phyloP scores from a whole-genome alignment of 2,113 vertebrate genomes.

The Alligator mississippiensis region DNA sequence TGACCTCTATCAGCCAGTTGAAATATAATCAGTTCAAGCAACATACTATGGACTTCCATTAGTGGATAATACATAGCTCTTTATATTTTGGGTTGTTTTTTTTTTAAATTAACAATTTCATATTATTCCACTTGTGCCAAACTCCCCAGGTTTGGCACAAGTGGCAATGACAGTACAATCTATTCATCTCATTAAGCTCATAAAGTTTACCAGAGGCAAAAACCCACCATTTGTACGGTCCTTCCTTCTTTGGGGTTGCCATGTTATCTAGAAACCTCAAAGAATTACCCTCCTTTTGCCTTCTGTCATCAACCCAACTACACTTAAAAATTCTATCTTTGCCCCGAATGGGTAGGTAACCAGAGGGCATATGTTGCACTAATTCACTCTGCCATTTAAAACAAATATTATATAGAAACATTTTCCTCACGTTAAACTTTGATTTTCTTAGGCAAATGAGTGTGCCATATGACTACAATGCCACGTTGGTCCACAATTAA shows the following conservation, averaged over 20 bases:
- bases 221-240: background rate
- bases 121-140: background rate
- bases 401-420: background rate
- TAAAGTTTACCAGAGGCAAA: background rate
- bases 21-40: background rate
- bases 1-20: background rate
- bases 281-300: background rate
- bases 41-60: background rate
- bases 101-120: background rate
- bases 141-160: background rate
- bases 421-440: background rate
- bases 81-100: background rate
- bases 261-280: background rate
- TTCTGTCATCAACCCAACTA: conserved; percentile 15
- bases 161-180: background rate
- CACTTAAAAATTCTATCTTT: background rate
- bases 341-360: background rate
- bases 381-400: background rate
- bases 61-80: background rate
- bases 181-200: background rate
- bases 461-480: too few relatives aligned
- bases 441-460: too few relatives aligned
- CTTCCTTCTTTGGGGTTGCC: background rate
- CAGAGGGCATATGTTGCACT: background rate
- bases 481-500: too few relatives aligned